These are phyloP conservation scores for Polymixis flavicincta DNA, from an alignment of 2,888 invertebrate genomes.

Conservation along the genomic window DNA sequence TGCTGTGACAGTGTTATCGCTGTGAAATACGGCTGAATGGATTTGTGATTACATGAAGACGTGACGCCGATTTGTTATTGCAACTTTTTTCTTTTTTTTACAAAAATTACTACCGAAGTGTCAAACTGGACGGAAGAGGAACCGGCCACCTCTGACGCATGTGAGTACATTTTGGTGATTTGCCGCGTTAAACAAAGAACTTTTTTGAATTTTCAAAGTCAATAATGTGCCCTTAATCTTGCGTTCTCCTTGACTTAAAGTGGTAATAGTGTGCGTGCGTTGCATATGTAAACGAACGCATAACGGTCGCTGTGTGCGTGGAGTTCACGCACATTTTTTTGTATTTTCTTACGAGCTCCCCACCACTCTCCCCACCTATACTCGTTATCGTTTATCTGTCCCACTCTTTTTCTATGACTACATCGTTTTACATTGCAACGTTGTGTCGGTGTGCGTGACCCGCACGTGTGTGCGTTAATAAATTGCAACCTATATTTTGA, in stretches of 20 bases:
- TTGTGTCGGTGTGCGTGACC: conserved; percentile 77
- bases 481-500: conserved; percentile 90
- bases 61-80: conserved; percentile 83
- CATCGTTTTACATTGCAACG: conserved; percentile 73
- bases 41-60: conserved; percentile 82
- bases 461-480: conserved; percentile 84
- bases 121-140: conserved; percentile 90
- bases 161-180: conserved; percentile 78
- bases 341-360: conserved; percentile 85
- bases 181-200: conserved; percentile 68
- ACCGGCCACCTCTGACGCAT: conserved; percentile 90
- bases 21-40: conserved; percentile 82
- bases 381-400: conserved; percentile 87
- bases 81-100: conserved; percentile 84
- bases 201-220: conserved; percentile 69
- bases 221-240: conserved; percentile 82
- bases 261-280: conserved; percentile 74
- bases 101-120: conserved; percentile 90
- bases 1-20: conserved; percentile 84
- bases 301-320: conserved; percentile 78
- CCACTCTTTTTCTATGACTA: conserved; percentile 89
- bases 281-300: conserved; percentile 73
- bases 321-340: conserved; percentile 88
- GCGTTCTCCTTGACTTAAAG: conserved; percentile 78
- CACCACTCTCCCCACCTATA: conserved; percentile 84